Conservation (phyloP, 2,113 vertebrate species). For the Callithrix jacchus region DNA sequence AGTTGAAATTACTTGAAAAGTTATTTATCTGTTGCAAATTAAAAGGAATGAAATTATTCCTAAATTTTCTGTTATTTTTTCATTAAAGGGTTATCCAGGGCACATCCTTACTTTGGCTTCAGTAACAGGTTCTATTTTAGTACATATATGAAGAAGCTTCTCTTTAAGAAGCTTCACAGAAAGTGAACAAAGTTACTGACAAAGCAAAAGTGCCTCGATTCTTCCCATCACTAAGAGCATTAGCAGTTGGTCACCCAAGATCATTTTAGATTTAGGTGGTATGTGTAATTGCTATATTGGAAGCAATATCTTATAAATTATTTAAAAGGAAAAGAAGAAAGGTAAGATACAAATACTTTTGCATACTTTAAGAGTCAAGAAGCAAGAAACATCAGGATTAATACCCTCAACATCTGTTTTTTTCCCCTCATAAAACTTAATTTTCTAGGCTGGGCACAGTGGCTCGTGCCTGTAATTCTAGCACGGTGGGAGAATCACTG, state of each 20-base stretch:
- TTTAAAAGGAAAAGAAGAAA: background rate
- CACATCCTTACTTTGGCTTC: background rate
- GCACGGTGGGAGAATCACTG: too few species aligned
- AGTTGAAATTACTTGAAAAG: too few species aligned
- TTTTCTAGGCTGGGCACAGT: background rate
- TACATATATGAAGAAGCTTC: background rate
- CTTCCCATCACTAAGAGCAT: background rate
- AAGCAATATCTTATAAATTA: background rate
- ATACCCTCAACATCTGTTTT: background rate
- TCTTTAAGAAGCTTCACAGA: background rate
- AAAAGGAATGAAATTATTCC: background rate
- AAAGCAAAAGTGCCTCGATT: background rate
- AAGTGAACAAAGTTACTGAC: background rate
- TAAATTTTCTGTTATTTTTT: background rate
- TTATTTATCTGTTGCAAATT: background rate
- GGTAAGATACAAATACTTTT: background rate
- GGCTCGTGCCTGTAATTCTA: too few species aligned
- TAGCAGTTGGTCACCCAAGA: background rate
- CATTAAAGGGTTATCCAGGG: background rate
- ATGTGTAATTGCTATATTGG: background rate
- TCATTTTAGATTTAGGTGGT: background rate
- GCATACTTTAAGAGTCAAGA: background rate
- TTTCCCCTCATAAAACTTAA: background rate
- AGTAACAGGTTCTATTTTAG: background rate
- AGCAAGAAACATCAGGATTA: slow-evolving; percentile 4